Percentiles rank a stretch among this genome's conserved stretches.
Conservation (phyloP, 2,888 invertebrate species). For the Neoscelio sp. region DNA sequence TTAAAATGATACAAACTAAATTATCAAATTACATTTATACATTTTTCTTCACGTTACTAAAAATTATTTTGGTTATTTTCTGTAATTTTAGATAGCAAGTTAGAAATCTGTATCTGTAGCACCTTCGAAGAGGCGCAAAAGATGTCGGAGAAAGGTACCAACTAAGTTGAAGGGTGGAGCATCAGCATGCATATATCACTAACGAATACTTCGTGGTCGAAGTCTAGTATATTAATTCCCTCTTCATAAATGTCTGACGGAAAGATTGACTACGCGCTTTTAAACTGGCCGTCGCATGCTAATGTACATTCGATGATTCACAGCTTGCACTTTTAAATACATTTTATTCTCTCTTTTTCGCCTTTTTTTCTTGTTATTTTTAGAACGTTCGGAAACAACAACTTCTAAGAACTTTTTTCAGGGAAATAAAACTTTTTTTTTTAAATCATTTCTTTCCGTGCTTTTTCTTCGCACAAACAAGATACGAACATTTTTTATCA, state of each 20-base stretch:
- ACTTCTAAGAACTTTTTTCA: too few relatives aligned
- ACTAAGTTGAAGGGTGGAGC: constrained; percentile 74
- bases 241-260: constrained; percentile 82
- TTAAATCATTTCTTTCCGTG: too few relatives aligned
- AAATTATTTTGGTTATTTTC: too few relatives aligned
- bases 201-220: constrained; percentile 79
- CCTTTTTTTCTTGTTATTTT: background rate
- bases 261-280: constrained; percentile 83
- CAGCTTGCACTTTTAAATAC: constrained; percentile 55
- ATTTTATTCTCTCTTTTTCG: constrained; percentile 18
- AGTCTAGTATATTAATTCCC: constrained; percentile 83
- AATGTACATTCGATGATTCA: constrained; percentile 82
- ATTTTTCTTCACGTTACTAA: too few relatives aligned
- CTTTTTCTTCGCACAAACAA: too few relatives aligned
- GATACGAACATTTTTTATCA: too few relatives aligned
- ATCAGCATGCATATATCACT: constrained; percentile 79
- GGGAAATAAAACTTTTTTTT: too few relatives aligned
- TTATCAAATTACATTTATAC: too few relatives aligned
- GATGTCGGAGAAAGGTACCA: constrained; percentile 58
- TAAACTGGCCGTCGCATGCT: constrained; percentile 81
- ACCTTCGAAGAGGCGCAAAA: background rate
- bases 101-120: too few relatives aligned
- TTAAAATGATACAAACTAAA: too few relatives aligned
- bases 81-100: too few relatives aligned
- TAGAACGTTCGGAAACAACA: background rate